Evolutionary conservation across 2,797 vertebrate genomes (phyloP), one percentile per base, ranked within the genome.

Genomic region (Brachymystax lenok): DNA sequence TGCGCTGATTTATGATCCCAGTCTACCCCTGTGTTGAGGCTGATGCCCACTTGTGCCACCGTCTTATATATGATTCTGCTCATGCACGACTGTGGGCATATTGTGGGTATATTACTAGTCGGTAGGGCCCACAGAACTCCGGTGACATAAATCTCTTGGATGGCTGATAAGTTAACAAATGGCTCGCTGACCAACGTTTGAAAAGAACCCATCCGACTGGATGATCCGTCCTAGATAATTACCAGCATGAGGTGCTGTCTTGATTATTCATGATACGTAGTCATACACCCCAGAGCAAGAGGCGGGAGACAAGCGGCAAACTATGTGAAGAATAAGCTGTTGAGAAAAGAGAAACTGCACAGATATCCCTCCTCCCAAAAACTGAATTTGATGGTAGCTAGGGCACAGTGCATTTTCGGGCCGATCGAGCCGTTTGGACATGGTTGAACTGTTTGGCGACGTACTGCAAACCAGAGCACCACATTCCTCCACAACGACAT

Each of bases 401-500:
- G 56, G 63, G 77, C 56, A 35, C 35, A 17, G n/a, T 64, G 16
- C 56, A 71, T 69, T 79, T 77, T 78, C 24, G 13, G 17, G 17
- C 7, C 16, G 50, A 30, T 56, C 14, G 24, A 67, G 24, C 28
- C 5, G 54, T 56, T 67, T 28, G 24, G 63, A 66, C 24, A 19
- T 24, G 24, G 24, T 13, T 66, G 12, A 27, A 64, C 3, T 64
- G 61, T 64, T 16, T 13, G 30, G 17, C 24, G 0, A 2, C 5
- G 5, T 50, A 64, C 77, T 33, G 74, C 40, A 6, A 56, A n/a
- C 54, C 54, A 28, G 74, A 50, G 76, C 33, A 74, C 76, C 54
- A 66, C 27, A 27, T 24, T 7, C 71, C 35, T 73, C 6, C 5
- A 75, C 17, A 77, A 78, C 12, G 74, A 79, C 70, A 80, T 74